phyloP scores from a whole-genome alignment of 2,888 invertebrate species.

The Drosophila hamatofila region DNA sequence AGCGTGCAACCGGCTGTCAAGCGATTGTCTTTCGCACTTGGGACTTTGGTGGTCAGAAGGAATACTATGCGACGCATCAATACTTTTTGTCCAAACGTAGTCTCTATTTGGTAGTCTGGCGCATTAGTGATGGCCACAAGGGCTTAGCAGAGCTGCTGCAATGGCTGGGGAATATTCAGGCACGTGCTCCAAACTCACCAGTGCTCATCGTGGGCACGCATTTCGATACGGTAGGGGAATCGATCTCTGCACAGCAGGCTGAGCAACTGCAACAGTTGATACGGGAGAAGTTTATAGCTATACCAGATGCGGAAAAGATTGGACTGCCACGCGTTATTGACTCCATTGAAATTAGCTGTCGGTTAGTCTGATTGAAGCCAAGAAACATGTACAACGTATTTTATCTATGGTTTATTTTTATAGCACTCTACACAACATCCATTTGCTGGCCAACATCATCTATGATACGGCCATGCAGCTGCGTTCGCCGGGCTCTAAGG shows the following conservation, averaged over 20 bases:
- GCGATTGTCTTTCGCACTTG: constrained; percentile 97
- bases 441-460: constrained; percentile 94
- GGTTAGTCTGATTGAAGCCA: constrained; percentile 57
- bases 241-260: constrained; percentile 84
- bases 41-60: constrained; percentile 99
- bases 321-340: constrained; percentile 97
- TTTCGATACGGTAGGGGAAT: constrained; percentile 91
- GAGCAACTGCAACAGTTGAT: constrained; percentile 96
- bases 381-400: background rate
- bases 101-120: constrained; percentile 97
- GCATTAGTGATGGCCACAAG: constrained; percentile 94
- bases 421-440: constrained; percentile 95
- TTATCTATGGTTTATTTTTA: background rate
- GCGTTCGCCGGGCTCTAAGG: constrained; percentile 95
- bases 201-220: constrained; percentile 98
- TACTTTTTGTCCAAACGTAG: constrained; percentile 98
- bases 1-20: constrained; percentile 90
- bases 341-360: constrained; percentile 94
- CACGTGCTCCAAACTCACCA: constrained; percentile 97
- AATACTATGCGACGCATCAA: constrained; percentile 99
- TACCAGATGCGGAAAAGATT: constrained; percentile 97
- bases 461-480: constrained; percentile 97
- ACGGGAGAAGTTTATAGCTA: constrained; percentile 94
- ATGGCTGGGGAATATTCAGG: constrained; percentile 98
- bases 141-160: constrained; percentile 96